These are phyloP conservation scores for Megalopta genalis DNA, from an alignment of 1,140 invertebrate species.

Conservation along the genomic window DNA sequence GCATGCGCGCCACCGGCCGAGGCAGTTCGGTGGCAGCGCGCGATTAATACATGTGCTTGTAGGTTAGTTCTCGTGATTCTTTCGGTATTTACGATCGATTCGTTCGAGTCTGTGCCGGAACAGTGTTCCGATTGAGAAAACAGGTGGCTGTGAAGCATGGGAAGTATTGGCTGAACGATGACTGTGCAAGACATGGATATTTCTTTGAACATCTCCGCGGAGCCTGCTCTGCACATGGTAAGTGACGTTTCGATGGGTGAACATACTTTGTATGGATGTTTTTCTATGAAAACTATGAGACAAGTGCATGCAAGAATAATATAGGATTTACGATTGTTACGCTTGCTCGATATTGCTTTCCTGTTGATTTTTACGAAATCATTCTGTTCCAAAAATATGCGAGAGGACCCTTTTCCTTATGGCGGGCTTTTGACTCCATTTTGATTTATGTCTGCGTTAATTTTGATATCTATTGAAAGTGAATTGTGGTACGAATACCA, in stretches of 20 bases:
- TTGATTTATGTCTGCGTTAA: too few species aligned
- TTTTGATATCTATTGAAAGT: too few species aligned
- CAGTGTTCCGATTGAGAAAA: neutral
- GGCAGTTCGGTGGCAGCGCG: neutral
- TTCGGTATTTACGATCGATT: neutral
- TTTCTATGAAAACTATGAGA: neutral
- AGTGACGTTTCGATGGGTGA: slow-evolving; percentile 55
- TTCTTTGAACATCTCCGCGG: slow-evolving; percentile 66
- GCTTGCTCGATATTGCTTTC: too few species aligned
- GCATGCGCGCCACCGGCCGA: slow-evolving; percentile 9
- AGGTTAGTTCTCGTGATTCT: neutral
- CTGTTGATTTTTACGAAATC: too few species aligned
- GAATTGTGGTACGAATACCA: too few species aligned
- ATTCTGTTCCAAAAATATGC: too few species aligned
- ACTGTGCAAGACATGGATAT: slow-evolving; percentile 69
- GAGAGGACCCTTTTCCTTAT: too few species aligned
- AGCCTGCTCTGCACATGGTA: slow-evolving; percentile 53
- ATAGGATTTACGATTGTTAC: too few species aligned
- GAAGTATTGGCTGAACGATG: slow-evolving; percentile 40
- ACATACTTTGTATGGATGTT: neutral
- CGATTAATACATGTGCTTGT: slow-evolving; percentile 20
- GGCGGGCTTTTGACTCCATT: too few species aligned
- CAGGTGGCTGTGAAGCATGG: too few species aligned
- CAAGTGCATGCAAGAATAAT: too few species aligned
- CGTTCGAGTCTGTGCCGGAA: neutral